Conservation (phyloP, 2,888 invertebrate genomes). For the Meandrusa payeni region DNA sequence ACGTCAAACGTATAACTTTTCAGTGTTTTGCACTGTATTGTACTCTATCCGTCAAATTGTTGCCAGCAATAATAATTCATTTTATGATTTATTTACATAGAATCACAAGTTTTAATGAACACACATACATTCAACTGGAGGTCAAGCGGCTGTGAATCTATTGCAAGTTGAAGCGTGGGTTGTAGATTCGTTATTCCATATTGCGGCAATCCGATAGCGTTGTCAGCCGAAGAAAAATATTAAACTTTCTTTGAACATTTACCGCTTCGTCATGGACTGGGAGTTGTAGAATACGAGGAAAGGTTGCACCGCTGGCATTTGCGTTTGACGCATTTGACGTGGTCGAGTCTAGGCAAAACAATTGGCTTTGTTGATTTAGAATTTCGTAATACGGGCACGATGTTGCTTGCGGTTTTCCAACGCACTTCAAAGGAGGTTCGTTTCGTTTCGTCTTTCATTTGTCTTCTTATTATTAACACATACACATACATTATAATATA, state of each 20-base stretch:
- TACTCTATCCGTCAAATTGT: too few species aligned
- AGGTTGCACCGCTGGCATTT: slow-evolving; percentile 19
- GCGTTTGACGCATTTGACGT: slow-evolving; percentile 8
- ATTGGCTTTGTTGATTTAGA: slow-evolving; percentile 9
- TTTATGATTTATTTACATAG: background rate
- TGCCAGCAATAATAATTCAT: background rate
- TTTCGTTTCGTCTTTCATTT: too few species aligned
- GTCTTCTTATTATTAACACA: too few species aligned
- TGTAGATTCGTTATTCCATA: background rate
- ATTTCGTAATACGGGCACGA: background rate
- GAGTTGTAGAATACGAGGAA: slow-evolving; percentile 2
- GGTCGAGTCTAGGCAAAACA: slow-evolving; percentile 14
- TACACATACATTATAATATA: too few species aligned
- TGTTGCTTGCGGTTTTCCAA: too few species aligned
- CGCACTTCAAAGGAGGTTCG: too few species aligned
- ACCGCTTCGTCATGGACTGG: slow-evolving; percentile 12
- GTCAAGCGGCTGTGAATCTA: slow-evolving; percentile 6
- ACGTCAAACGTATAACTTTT: too few species aligned
- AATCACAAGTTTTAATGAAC: background rate
- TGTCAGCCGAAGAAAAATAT: slow-evolving; percentile 11
- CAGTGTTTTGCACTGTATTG: too few species aligned
- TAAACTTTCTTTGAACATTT: slow-evolving; percentile 19
- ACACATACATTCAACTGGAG: slow-evolving; percentile 4
- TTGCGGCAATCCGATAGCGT: slow-evolving; percentile 4
- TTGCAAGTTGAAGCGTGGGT: slow-evolving; percentile 3